These are phyloP conservation scores for Notiomystis cincta DNA, from an alignment of 2,113 vertebrate species.

Conservation along the genomic window DNA sequence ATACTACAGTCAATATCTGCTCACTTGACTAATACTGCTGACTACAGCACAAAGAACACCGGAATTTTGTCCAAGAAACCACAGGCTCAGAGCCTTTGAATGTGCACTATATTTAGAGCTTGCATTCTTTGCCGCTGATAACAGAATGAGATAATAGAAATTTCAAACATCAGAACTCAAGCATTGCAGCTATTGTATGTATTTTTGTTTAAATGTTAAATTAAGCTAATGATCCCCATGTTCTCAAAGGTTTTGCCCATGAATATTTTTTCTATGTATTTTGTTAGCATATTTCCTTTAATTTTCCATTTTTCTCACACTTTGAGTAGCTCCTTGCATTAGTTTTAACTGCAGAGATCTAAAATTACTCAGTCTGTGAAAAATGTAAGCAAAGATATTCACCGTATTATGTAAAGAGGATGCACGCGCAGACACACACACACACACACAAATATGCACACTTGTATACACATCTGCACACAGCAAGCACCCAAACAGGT, in stretches of 20 bases:
- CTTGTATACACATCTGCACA: not conserved
- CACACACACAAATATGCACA: not conserved
- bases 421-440: not conserved
- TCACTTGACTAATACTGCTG: conserved; percentile 71
- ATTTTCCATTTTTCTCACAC: not conserved
- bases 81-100: conserved; percentile 39
- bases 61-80: conserved; percentile 71
- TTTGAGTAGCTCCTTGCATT: not conserved
- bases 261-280: not conserved
- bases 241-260: not conserved
- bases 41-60: conserved; percentile 76
- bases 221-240: not conserved
- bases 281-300: not conserved
- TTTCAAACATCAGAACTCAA: conserved; percentile 39
- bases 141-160: conserved; percentile 41
- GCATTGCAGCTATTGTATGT: not conserved
- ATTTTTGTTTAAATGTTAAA: not conserved
- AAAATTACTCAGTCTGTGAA: not conserved
- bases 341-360: not conserved
- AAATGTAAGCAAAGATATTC: not conserved
- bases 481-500: not conserved
- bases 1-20: conserved; percentile 76
- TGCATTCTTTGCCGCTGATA: conserved; percentile 54
- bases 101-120: conserved; percentile 58
- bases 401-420: not conserved